These are phyloP conservation scores for Podarcis raffonei DNA, from an alignment of 2,113 vertebrate genomes.

Conservation along the genomic window DNA sequence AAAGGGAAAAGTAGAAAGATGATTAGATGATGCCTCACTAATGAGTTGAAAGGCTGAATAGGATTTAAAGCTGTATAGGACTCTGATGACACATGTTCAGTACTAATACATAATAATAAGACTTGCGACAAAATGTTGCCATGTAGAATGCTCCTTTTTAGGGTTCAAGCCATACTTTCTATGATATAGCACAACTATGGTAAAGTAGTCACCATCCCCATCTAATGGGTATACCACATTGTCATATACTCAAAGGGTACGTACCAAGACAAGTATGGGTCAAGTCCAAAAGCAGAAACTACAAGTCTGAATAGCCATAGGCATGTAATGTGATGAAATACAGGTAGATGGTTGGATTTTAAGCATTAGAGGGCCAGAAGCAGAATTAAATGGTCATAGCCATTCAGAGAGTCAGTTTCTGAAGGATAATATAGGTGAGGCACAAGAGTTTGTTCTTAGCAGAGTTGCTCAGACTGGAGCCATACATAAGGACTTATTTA, in stretches of 20 bases:
- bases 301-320: not conserved
- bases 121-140: too few species aligned
- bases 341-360: not conserved
- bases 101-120: too few species aligned
- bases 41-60: not conserved
- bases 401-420: not conserved
- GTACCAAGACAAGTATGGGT: not conserved
- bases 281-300: not conserved
- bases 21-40: not conserved
- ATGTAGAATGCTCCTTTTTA: too few species aligned
- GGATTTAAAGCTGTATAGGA: not conserved
- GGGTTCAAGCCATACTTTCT: too few species aligned
- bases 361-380: not conserved
- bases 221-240: not conserved
- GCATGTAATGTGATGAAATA: not conserved
- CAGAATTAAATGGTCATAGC: too few species aligned
- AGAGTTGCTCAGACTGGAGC: not conserved
- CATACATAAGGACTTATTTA: not conserved
- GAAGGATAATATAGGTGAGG: not conserved
- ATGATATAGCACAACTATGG: too few species aligned
- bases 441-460: not conserved
- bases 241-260: not conserved
- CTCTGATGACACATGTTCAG: not conserved
- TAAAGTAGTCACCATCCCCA: not conserved
- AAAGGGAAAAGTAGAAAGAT: not conserved